Percentiles rank a stretch among this genome's conserved stretches.
phyloP scores from a whole-genome alignment of 2,113 vertebrate genomes.

The Myrmecobius fasciatus region DNA sequence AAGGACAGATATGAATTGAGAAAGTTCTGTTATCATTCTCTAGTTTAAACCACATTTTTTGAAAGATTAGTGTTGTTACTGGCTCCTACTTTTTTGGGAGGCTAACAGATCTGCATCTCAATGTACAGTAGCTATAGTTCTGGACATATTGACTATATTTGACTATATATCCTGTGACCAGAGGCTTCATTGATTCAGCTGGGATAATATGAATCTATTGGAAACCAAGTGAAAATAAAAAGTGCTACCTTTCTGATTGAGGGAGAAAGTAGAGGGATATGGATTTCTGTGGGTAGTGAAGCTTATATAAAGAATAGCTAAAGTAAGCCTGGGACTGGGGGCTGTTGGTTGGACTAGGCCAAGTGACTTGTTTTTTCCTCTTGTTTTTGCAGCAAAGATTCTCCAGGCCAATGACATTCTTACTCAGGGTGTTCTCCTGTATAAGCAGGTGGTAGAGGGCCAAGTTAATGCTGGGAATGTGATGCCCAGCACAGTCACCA shows the following conservation, averaged over 20 bases:
- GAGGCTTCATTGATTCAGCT: background rate
- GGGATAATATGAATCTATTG: background rate
- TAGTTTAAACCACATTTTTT: background rate
- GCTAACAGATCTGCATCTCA: background rate
- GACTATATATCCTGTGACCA: too few relatives aligned
- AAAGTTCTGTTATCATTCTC: background rate
- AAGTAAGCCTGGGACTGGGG: background rate
- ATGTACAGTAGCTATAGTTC: background rate
- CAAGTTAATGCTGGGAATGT: conserved; percentile 66
- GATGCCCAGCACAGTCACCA: background rate
- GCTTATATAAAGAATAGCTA: background rate
- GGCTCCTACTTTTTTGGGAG: background rate
- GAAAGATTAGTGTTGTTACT: background rate
- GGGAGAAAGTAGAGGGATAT: background rate
- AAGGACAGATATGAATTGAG: background rate
- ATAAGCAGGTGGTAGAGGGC: conserved; percentile 79
- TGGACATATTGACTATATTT: too few relatives aligned
- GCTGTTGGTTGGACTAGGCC: background rate
- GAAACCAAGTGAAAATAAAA: background rate
- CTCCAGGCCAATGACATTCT: conserved; percentile 91
- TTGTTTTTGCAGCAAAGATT: conserved; percentile 82
- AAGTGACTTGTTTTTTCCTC: background rate
- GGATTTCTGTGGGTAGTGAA: background rate
- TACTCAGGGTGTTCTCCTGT: conserved; percentile 80
- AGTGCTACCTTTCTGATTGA: background rate